phyloP scores from a whole-genome alignment of 2,113 vertebrate genomes.

The Centropristis striata region DNA sequence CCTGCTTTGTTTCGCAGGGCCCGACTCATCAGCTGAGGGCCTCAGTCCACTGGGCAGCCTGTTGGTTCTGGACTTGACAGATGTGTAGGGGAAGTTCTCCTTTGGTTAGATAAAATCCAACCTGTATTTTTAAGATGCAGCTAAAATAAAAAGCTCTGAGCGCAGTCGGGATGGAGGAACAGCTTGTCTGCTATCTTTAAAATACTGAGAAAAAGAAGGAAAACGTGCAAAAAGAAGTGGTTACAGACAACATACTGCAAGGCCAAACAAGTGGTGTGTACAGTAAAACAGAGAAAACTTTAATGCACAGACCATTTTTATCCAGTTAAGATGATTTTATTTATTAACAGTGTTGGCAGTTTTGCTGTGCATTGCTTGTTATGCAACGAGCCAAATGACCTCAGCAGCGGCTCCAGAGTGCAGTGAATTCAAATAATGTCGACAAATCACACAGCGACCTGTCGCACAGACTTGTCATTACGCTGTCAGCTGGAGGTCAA shows the following conservation, averaged over 20 bases:
- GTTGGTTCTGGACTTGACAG: conserved; percentile 26
- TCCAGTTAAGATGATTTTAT: neutral
- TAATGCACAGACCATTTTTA: neutral
- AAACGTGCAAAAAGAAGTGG: neutral
- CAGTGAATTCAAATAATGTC: neutral
- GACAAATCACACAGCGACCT: neutral
- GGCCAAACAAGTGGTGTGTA: neutral
- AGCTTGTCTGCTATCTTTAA: conserved; percentile 4
- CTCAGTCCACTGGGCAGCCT: neutral
- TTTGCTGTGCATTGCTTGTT: neutral
- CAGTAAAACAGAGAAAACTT: neutral
- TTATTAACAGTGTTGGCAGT: neutral
- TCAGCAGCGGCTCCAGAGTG: neutral
- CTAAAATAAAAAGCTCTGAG: conserved; percentile 14
- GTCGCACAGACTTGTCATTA: neutral
- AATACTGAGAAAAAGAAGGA: conserved; percentile 1
- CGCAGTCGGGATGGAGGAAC: neutral
- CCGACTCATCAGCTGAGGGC: conserved; percentile 12
- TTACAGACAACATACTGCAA: neutral
- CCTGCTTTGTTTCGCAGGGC: conserved; percentile 13
- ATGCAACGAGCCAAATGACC: neutral
- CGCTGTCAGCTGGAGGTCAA: neutral
- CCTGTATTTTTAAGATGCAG: neutral
- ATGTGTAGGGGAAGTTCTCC: conserved; percentile 35
- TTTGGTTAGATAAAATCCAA: conserved; percentile 2